Conservation (phyloP, 2,113 vertebrate genomes). For the Paracanthobrama guichenoti region DNA sequence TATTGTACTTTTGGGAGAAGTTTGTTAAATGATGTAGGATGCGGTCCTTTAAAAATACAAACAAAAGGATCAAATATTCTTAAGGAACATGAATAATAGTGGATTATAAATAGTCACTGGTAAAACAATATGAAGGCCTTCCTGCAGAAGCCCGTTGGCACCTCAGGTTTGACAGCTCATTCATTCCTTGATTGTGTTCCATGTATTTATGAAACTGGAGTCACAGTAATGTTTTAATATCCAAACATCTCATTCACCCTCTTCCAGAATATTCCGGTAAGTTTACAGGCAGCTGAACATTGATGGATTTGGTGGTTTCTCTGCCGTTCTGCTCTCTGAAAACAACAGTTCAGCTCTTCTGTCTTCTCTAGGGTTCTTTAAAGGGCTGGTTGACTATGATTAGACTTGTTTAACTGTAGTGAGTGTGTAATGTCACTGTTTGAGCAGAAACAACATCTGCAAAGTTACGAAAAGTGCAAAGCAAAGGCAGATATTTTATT, state of each 20-base stretch:
- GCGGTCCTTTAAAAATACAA: neutral
- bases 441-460: too few relatives aligned
- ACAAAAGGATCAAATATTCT: slow-evolving; percentile 1
- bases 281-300: neutral
- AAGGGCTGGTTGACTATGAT: too few relatives aligned
- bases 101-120: neutral
- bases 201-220: slow-evolving; percentile 27
- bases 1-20: neutral
- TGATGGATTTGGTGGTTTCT: slow-evolving; percentile 28
- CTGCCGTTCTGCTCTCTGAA: neutral
- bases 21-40: neutral
- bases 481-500: too few relatives aligned
- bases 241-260: neutral
- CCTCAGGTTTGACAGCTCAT: slow-evolving; percentile 1
- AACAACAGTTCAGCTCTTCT: neutral
- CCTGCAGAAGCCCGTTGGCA: neutral
- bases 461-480: too few relatives aligned
- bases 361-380: neutral
- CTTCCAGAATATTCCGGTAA: slow-evolving; percentile 22
- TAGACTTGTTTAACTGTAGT: too few relatives aligned
- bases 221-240: neutral
- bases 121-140: neutral
- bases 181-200: slow-evolving; percentile 1
- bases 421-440: too few relatives aligned
- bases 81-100: neutral